Evolutionary conservation across 2,797 vertebrate species (phyloP), one percentile per base, ranked within the genome.

Genomic region (Sebastes kiyomatsui): DNA sequence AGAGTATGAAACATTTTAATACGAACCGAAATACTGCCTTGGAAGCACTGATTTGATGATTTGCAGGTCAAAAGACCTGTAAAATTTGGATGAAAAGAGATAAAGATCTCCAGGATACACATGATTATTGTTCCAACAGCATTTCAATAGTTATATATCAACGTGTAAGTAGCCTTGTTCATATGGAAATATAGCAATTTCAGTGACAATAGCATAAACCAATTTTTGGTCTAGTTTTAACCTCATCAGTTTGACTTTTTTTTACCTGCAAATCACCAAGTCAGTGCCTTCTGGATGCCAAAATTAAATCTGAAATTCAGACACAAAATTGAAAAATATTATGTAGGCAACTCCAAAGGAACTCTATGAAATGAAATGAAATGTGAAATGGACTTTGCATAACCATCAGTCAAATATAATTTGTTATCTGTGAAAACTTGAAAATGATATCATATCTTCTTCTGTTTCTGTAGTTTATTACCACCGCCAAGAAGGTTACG

Each of bases 371-470:
- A 56, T 35, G 2, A 56, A 38, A 56, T 35, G 0, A 32, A 33
- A 69, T 14, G 13, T 69, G 6, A 12, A 68, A 13, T 38, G 0
- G 3, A 23, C 30, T 55, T 33, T 54, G n/a, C 27, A 49, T 52
- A 32, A 62, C 28, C 18, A n/a, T 11, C 52, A 11, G 9, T 28
- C 1, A 27, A 55, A 38, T 20, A 56, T 2, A 30, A 14, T 22
- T 20, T 42, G 18, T 30, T 23, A 3, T 0, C 23, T 42, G 55
- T 22, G 4, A 5, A 38, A 59, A 58, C 16, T 14, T 42, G 38
- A 42, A 42, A 42, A 42, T 42, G 0, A n/a, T n/a, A 22, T 55
- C 1, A 2, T 18, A 9, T 49, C 7, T 25, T 35, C 1, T 4
- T n/a, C 11, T 8, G 16, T 61, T 54, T 49, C 35, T 16, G 52